A percentile compares a stretch with the other conserved stretches of the same genome.
phyloP scores from a whole-genome alignment of 1,140 invertebrate genomes.

The Calephelis nemesis region DNA sequence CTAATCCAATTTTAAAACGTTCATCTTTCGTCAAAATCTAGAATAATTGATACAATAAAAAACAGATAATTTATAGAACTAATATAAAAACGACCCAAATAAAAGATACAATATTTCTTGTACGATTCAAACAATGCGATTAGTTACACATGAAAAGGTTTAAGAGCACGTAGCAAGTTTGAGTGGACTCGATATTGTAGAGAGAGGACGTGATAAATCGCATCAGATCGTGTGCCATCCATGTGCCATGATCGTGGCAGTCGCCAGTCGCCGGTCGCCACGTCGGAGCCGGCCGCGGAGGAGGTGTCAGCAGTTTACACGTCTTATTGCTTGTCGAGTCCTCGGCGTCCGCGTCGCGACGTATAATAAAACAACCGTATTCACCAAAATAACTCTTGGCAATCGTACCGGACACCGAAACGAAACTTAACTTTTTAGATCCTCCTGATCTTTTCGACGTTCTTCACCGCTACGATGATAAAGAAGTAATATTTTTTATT shows the following conservation, averaged over 20 bases:
- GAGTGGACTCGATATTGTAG: constrained; percentile 11
- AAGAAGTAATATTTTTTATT: neutral
- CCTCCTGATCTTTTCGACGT: constrained; percentile 2
- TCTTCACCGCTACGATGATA: constrained; percentile 3
- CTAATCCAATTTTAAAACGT: no score
- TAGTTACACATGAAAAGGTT: constrained; percentile 8
- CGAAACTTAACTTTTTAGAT: constrained; percentile 17
- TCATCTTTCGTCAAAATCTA: no score
- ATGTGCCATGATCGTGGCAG: no score
- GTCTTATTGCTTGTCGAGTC: constrained; percentile 23
- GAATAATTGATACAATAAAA: no score
- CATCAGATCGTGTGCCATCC: neutral
- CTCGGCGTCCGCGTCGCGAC: constrained; percentile 7
- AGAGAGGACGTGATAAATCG: constrained; percentile 14
- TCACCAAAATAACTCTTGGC: constrained; percentile 22
- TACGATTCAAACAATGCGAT: constrained; percentile 4
- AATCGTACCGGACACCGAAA: constrained; percentile 11
- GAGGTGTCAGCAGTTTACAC: constrained; percentile 19
- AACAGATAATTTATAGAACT: no score
- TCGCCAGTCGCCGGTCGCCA: neutral
- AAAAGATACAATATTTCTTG: no score
- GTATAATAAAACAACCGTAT: constrained; percentile 19
- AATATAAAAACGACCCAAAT: no score
- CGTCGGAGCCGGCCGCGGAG: constrained; percentile 1
- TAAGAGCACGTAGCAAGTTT: constrained; percentile 17